Base-by-base conservation (phyloP, 2,797 vertebrate genomes). In the Petrocephalus schoutedeni region DNA sequence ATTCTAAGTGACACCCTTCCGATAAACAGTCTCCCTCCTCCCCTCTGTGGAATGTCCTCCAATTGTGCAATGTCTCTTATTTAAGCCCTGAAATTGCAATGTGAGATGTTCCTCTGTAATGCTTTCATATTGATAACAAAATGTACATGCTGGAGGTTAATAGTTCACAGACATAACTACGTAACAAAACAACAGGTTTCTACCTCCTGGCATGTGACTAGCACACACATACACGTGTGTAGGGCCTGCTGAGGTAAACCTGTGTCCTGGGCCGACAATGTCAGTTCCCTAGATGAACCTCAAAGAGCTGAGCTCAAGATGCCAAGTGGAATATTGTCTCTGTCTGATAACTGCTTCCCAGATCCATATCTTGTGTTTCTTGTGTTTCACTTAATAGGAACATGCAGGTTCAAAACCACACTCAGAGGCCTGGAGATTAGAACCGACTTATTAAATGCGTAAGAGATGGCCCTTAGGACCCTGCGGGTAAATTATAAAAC, bases 401-500 rank as follows among this genome's bases (percentile, higher is more conserved):
- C 36, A n/a, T n/a, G 23, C 8, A 0, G 4, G 16, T 59, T 45
- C 23, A 64, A 84, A 28, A 64, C 45, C 77, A 54, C 28, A 56
- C 9, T 14, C 51, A 54, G 32, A 58, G 14, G 54, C 54, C 54
- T 57, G 54, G 14, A 77, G 36, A 67, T 67, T 67, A 67, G 23
- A 45, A 45, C 16, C 19, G 71, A 77, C 32, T n/a, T 8, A 45
- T 74, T 64, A 77, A 41, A 45, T 77, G 16, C 36, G 45, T 36
- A 45, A 9, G 1, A 28, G 32, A 71, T 12, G 36, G 14, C 5
- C 83, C 23, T 85, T 45, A 9, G 57, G 19, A 88, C 9, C 32
- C 36, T 36, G 28, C 10, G 57, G 53, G 23, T 74, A 88, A 88
- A 88, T 67, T 41, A 71, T 7, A 45, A 67, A 87, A 58, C 16